A percentile compares a stretch with the other conserved stretches of the same genome.
Evolutionary conservation across 2,113 vertebrate genomes (phyloP).

Genomic region (Muntiacus reevesi): DNA sequence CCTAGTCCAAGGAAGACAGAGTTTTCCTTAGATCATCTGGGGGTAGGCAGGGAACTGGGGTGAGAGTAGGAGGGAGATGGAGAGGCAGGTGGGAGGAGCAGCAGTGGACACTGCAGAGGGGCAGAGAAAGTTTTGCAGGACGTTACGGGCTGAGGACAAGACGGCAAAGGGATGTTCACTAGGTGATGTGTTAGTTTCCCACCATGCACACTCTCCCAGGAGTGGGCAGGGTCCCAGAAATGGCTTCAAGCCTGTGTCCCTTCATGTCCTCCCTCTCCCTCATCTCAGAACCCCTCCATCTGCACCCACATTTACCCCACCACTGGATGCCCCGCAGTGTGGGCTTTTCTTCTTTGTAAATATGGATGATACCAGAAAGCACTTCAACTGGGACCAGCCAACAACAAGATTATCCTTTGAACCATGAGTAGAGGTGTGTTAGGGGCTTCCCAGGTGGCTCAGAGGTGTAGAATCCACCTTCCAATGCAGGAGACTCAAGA

Average conservation of each 20-base stretch:
- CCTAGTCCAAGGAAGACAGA: background rate
- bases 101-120: background rate
- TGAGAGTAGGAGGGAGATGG: background rate
- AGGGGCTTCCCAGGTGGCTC: background rate
- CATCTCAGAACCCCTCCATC: background rate
- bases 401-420: background rate
- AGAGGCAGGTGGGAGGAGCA: no score
- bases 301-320: fast-evolving
- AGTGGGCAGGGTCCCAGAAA: background rate
- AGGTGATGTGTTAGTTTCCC: background rate
- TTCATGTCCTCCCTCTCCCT: background rate
- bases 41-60: background rate
- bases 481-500: background rate
- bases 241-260: background rate
- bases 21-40: background rate
- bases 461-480: background rate
- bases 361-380: background rate
- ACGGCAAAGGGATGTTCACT: background rate
- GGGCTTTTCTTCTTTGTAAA: background rate
- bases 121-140: background rate
- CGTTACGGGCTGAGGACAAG: background rate
- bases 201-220: background rate
- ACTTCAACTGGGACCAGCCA: background rate
- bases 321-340: background rate
- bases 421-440: background rate